Evolutionary conservation across 1,140 invertebrate species (phyloP), one percentile per base, ranked within the genome.

Genomic region (Penaeus japonicus): DNA sequence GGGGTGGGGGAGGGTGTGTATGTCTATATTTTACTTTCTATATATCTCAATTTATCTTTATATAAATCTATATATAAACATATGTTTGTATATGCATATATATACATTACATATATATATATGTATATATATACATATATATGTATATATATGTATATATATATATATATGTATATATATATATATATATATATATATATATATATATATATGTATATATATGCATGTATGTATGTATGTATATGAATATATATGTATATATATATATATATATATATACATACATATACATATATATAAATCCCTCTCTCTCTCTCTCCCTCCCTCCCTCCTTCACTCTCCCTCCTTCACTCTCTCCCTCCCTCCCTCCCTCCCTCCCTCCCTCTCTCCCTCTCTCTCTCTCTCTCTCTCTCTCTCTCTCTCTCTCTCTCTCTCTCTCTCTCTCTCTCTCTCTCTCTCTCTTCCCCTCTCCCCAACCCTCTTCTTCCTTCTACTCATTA

Each of bases 141-240:
- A 54, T 82, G n/a, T 82, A 54, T 82, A 54, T 82, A 24, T 82
- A 24, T 54, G n/a, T 82, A 24, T 57, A 24, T 82, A 47, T 80
- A 24, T 80, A 53, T 80, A 24, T 80, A 47, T 53, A n/a, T 80
- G 7, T 80, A 47, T 47, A 24, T 80, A 53, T 47, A n/a, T 53
- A n/a, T 80, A 47, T 47, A 18, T 80, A 53, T 80, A 24, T 47
- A 47, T 53, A n/a, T 80, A 47, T 39, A 47, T 80, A 47, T 27
- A 20, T 27, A 20, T 27, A n/a, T 32, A 77, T n/a, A 24, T 35
- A 24, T 20, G n/a, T 77, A n/a, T 65, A 12, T 65, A 12, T 65
- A 12, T 39, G 35, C 7, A 4, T n/a, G 24, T 22, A 10, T 70
- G 24, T 17, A 10, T 17, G 24, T 70, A 10, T 70, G 24, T 70